phyloP scores from a whole-genome alignment of 2,797 vertebrate genomes.

The Nyctibius grandis region DNA sequence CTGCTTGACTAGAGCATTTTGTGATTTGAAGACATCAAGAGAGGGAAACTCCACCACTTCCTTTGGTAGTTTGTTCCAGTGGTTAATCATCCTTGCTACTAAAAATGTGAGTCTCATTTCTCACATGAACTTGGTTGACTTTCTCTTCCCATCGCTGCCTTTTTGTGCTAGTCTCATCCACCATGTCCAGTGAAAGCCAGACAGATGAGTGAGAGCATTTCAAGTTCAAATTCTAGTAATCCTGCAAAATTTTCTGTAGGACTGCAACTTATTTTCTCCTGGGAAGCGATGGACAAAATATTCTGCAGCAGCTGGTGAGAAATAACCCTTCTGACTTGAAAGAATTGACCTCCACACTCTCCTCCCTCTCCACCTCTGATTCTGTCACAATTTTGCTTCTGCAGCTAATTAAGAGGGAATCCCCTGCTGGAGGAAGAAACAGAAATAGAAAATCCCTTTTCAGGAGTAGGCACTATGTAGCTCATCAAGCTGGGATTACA shows the following conservation, averaged over 20 bases:
- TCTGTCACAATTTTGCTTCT: neutral
- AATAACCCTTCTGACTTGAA: neutral
- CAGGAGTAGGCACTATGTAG: neutral
- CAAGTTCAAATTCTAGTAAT: neutral
- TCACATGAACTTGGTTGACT: neutral
- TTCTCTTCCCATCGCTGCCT: neutral
- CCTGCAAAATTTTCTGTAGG: neutral
- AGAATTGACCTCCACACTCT: neutral
- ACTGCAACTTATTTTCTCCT: neutral
- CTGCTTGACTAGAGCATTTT: neutral
- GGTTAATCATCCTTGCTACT: neutral
- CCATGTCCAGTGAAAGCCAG: neutral
- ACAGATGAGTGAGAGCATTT: neutral
- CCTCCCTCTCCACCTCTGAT: neutral
- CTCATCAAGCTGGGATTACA: neutral
- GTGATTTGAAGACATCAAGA: neutral
- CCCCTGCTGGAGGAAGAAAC: neutral
- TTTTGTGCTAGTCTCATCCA: neutral
- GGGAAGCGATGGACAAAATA: neutral
- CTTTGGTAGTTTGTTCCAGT: neutral
- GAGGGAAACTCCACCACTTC: neutral
- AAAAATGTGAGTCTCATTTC: constrained; percentile 4
- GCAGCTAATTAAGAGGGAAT: constrained; percentile 39
- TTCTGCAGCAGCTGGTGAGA: neutral
- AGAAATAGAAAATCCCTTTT: constrained; percentile 21